phyloP scores from a whole-genome alignment of 2,888 invertebrate species.

The Scrobipalpa costella region DNA sequence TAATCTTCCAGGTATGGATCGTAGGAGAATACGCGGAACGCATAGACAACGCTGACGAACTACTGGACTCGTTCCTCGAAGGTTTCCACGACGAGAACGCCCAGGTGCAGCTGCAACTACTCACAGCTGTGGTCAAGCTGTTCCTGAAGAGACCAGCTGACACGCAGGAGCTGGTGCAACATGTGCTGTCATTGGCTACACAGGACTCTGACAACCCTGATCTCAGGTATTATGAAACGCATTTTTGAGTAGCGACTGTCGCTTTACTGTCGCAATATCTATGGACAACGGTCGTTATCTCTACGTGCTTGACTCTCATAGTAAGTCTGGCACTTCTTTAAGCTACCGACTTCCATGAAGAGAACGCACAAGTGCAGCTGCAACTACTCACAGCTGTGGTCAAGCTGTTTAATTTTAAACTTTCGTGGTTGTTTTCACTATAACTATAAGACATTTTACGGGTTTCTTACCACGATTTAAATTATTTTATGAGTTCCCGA shows the following conservation, averaged over 20 bases:
- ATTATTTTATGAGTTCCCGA: too few relatives aligned
- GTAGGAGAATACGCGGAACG: conserved; percentile 99
- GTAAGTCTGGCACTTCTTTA: too few relatives aligned
- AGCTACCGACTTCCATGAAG: conserved; percentile 99
- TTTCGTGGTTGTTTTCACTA: too few relatives aligned
- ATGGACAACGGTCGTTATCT: too few relatives aligned
- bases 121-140: conserved; percentile 99
- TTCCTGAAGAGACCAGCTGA: conserved; percentile 99
- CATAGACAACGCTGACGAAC: conserved; percentile 99
- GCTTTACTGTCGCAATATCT: not conserved
- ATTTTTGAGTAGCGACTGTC: not conserved
- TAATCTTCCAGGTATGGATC: conserved; percentile 89
- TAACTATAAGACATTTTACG: too few relatives aligned
- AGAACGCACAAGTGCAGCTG: conserved; percentile 97
- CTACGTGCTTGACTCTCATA: too few relatives aligned
- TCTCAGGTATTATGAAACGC: conserved; percentile 73
- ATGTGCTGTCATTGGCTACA: conserved; percentile 93
- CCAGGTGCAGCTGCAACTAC: conserved; percentile 96
- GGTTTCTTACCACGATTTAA: too few relatives aligned
- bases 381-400: conserved; percentile 99
- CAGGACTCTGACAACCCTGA: conserved; percentile 98
- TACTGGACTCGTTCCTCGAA: conserved; percentile 98
- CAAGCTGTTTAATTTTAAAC: too few relatives aligned
- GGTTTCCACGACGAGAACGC: conserved; percentile 98
- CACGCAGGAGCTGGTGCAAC: conserved; percentile 99